phyloP scores from a whole-genome alignment of 2,113 vertebrate species.

The Nothocercus julius region DNA sequence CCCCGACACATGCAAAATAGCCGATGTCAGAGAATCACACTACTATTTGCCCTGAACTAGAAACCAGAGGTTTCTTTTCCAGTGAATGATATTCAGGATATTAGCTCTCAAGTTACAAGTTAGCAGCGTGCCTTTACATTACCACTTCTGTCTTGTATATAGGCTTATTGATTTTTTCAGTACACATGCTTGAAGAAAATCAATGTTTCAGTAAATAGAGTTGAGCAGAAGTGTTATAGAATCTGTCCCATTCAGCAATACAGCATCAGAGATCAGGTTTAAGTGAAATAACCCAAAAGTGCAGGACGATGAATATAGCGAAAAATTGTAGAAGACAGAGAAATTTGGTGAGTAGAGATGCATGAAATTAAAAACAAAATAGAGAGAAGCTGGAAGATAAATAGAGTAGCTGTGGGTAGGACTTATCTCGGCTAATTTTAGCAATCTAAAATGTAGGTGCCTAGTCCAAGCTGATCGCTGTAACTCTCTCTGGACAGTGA shows the following conservation, averaged over 20 bases:
- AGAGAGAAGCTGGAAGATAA: background rate
- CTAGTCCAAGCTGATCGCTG: background rate
- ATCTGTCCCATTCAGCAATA: background rate
- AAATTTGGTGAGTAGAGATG: background rate
- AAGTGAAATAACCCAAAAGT: background rate
- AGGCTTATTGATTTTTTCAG: constrained; percentile 3
- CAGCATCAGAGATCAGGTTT: background rate
- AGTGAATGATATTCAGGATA: background rate
- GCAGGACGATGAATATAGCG: background rate
- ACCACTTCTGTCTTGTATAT: background rate
- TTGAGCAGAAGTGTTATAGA: background rate
- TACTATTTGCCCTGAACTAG: background rate
- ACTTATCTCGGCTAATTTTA: background rate
- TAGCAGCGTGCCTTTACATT: background rate
- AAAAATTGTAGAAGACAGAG: background rate
- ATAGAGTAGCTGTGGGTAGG: background rate
- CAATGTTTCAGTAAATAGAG: constrained; percentile 32
- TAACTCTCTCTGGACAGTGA: background rate
- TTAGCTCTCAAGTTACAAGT: background rate
- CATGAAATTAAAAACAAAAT: background rate
- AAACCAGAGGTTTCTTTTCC: background rate
- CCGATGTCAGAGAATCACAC: background rate
- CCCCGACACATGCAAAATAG: background rate
- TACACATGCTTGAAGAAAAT: constrained; percentile 27
- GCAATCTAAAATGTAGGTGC: background rate